Base-by-base conservation (phyloP, 2,113 vertebrate genomes). In the Dinomys branickii region DNA sequence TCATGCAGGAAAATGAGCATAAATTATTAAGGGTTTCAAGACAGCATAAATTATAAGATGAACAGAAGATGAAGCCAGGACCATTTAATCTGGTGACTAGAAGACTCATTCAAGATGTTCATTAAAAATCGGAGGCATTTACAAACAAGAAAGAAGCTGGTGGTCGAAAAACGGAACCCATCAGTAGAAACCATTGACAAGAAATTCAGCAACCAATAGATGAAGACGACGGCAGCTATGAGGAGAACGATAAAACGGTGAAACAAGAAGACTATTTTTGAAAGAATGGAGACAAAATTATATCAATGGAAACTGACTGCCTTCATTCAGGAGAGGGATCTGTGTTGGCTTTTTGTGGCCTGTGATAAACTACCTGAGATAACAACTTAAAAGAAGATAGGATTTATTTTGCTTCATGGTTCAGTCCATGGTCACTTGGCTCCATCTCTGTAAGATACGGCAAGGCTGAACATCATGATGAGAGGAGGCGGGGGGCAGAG, bases 1-100 rank as follows among this genome's bases (percentile, higher is more conserved):
- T 93, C 59, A 58, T 41, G 81, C 58, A 96, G 38, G 22, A 90
- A 96, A 95, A 93, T 80, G 38, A 90, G 8, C 44, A 30, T 30
- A 50, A n/a, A 26, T 77, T 58, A 82, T 81, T 54, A 11, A 88
- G 47, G 54, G 7, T 69, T 90, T 87, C 44, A 75, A 92, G 26
- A 85, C 88, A 88, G 24, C n/a, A 14, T 24, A 88, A 81, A 93
- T 80, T 44, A 52, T 8, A 90, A 1, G 19, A 44, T 81, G 85
- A 94, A 14, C 81, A 63, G 30, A 88, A 35, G 0, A 8, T 11
- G 54, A 50, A 33, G 5, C 4, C 30, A 85, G 58, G 30, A 26
- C 41, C 26, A 54, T 0, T 94, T 38, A 81, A 75, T 67, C 69
- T 61, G 13, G 65, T 59, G n/a, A 78, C 17, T 67, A 17, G 24